Base-by-base conservation (phyloP, 37 sponge, comb jelly and placozoan genomes). In the Cliona cf. orientalis region DNA sequence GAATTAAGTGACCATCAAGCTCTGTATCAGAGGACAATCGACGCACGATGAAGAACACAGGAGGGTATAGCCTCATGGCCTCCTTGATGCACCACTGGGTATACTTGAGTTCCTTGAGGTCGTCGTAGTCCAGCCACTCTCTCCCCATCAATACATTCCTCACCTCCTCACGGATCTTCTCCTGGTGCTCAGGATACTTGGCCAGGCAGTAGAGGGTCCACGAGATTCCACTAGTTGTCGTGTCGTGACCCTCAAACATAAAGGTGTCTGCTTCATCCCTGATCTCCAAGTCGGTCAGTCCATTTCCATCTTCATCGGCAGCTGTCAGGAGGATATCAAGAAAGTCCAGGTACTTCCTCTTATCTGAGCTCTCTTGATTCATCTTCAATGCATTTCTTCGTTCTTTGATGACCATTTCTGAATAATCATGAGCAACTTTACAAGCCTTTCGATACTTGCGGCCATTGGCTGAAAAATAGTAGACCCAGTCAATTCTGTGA, bases 211-310 rank as follows among this genome's bases (percentile, higher is more conserved):
- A 83, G 59, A 89, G 74, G 3, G 80, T 84, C 84, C 90, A 84
- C 6, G 41, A 67, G 11, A 58, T 71, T 22, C 90, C 94, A 61
- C 49, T 74, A 35, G 95, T 80, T 1, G 95, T 94, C 0, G 95
- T 94, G 75, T 94, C 95, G 59, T 94, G 91, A 22, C 95, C 95
- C 46, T 84, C 95, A 87, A 94, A 94, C 87, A 94, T 84, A 88
- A 93, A 93, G 31, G 94, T 93, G 41, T 91, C 95, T 17, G 84
- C 95, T 78, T 94, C 95, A 78, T 87, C 71, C 42, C 91, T 45
- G 31, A 91, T 85, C 57, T 92, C 89, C 0, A 28, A 25, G 66
- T 86, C 91, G 7, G 86, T 74, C 28, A 94, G 46, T 4, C 92
- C 86, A 49, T 37, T 57, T 17, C 94, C 94, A 32, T 75, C 59